phyloP scores from a whole-genome alignment of 1,140 invertebrate genomes.

The Sitobion miscanthi region DNA sequence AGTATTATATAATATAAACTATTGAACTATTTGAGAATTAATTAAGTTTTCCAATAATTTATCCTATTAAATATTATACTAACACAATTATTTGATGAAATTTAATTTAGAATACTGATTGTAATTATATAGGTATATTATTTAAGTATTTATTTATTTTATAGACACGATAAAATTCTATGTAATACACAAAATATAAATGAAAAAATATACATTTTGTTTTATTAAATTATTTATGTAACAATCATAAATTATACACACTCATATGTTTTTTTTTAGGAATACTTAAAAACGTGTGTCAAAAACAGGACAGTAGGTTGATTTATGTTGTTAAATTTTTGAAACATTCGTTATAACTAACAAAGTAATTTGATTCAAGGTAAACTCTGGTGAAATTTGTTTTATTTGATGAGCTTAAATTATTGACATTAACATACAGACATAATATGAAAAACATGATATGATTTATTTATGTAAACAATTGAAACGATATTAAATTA shows the following conservation, averaged over 20 bases:
- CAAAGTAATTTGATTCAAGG: slow-evolving; percentile 5
- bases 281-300: slow-evolving; percentile 41
- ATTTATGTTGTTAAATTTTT: slow-evolving; percentile 25
- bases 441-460: not conserved
- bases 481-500: not conserved
- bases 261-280: not conserved
- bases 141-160: not conserved
- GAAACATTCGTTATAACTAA: not conserved
- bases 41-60: not conserved
- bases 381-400: not conserved
- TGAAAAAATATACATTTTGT: not conserved
- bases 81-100: no score
- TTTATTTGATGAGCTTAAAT: not conserved
- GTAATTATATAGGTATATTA: no score
- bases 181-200: not conserved
- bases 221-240: not conserved
- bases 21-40: not conserved
- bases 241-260: slow-evolving; percentile 14
- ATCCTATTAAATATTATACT: not conserved
- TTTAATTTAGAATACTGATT: no score
- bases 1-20: not conserved
- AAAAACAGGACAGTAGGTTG: slow-evolving; percentile 25
- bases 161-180: not conserved
- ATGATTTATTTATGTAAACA: not conserved
- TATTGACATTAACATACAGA: not conserved